Base-by-base conservation (phyloP, 2,888 invertebrate genomes). In the Pachycephus smyrnensis region DNA sequence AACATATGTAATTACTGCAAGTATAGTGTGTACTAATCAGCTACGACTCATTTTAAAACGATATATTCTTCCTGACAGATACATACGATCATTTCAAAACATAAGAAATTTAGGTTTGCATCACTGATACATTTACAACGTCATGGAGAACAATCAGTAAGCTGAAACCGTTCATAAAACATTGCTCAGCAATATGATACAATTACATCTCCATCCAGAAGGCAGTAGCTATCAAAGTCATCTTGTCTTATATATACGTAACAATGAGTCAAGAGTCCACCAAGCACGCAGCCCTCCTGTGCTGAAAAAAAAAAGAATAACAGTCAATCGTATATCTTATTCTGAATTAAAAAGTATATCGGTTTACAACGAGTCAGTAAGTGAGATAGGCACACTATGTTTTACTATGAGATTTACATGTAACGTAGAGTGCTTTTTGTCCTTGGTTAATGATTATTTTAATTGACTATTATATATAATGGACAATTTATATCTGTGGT, bases 401-500 rank as follows among this genome's bases (percentile, higher is more conserved):
- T 68, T 36, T 73, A 76, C 69, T n/a, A 76, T 77, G 73, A 74
- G 36, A 76, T 55, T 76, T 78, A 73, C 35, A 76, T 76, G 73
- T 78, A 79, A 74, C 35, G 74, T 79, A 76, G 79, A 79, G 73
- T 76, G 79, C 79, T 79, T 79, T 69, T 76, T 79, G 76, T 76
- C 73, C 40, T 79, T 33, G 73, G 74, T 79, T 79, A 31, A 74
- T n/a, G 12, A 36, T 74, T 74, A 30, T 71, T 71, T 69, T 32
- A 68, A 23, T 36, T 35, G 23, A 31, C 37, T 68, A 40, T 71
- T 15, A 31, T 79, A 68, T 76, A 75, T 31, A 30, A 75, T 36
- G 68, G 68, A 71, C 55, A 76, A 78, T 81, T 86, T 84, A 83
- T 87, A 84, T 83, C 84, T 84, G 85, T 86, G 85, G 84, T 84